Evolutionary conservation across 2,113 vertebrate species (phyloP).

Genomic region (Campylomormyrus tamandua): DNA sequence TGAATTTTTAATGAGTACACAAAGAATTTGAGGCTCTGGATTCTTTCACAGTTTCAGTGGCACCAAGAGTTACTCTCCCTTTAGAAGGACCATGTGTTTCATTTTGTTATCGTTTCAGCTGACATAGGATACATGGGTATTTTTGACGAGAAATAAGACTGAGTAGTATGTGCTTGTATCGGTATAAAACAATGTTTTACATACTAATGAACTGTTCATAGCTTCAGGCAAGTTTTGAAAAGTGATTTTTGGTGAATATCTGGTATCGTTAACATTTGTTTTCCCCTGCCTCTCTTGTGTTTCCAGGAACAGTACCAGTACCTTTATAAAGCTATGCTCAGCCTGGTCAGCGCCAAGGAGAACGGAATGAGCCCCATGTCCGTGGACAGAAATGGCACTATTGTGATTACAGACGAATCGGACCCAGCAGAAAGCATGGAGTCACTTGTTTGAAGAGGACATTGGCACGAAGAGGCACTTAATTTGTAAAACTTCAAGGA

Average conservation of each 20-base stretch:
- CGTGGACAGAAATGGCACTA: slow-evolving; percentile 76
- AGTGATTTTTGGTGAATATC: not conserved
- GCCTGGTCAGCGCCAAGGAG: slow-evolving; percentile 83
- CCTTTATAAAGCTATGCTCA: slow-evolving; percentile 89
- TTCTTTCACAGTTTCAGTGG: not conserved
- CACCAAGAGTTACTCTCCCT: not conserved
- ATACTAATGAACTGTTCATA: not conserved
- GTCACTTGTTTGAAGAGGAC: slow-evolving; percentile 75
- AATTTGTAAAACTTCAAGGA: slow-evolving; percentile 85
- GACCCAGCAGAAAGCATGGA: slow-evolving; percentile 88
- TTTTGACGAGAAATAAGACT: not conserved
- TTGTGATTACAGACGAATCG: slow-evolving; percentile 74
- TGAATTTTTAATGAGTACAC: not conserved
- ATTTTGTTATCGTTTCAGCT: not conserved
- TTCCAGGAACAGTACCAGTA: slow-evolving; percentile 89
- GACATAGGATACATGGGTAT: not conserved
- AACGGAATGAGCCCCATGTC: slow-evolving; percentile 67
- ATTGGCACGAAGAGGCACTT: slow-evolving; percentile 62
- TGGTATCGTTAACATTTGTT: not conserved
- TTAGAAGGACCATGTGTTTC: not conserved
- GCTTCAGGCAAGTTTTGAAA: not conserved
- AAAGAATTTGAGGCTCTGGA: not conserved
- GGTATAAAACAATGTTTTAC: not conserved
- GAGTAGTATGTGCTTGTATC: not conserved
- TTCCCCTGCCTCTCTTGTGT: slow-evolving; percentile 32